Percentiles rank a stretch among this genome's conserved stretches.
These are phyloP conservation scores for Drosophila aff. DNA, from an alignment of 1,140 invertebrate genomes.

Conservation along the genomic window DNA sequence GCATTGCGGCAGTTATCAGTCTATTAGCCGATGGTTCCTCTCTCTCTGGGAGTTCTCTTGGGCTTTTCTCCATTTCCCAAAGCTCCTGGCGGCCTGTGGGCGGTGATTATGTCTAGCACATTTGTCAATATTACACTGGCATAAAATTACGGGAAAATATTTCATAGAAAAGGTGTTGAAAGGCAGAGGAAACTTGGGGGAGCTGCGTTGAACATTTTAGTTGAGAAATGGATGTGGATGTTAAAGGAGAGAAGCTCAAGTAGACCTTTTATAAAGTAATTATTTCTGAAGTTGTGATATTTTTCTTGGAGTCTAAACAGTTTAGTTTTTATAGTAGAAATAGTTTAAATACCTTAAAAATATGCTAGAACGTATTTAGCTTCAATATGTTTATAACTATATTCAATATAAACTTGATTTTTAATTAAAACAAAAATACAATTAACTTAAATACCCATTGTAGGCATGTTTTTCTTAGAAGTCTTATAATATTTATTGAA, in stretches of 20 bases:
- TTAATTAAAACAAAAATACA: too few relatives aligned
- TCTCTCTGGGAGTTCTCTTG: constrained; percentile 8
- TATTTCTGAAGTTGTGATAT: background rate
- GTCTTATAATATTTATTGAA: too few relatives aligned
- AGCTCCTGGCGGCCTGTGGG: constrained; percentile 27
- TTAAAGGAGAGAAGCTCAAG: background rate
- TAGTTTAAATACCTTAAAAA: background rate
- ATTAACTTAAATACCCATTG: too few relatives aligned
- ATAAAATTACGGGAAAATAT: background rate
- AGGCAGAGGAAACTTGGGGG: background rate
- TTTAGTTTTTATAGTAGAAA: too few relatives aligned
- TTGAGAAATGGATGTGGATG: too few relatives aligned
- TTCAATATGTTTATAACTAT: too few relatives aligned
- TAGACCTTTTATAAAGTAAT: background rate
- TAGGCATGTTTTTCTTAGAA: too few relatives aligned
- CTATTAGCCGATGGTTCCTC: constrained; percentile 55
- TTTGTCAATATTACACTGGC: constrained; percentile 32
- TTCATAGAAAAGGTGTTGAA: background rate
- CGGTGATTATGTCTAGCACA: constrained; percentile 33
- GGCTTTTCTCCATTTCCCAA: background rate
- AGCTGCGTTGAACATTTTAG: background rate
- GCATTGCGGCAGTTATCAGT: constrained; percentile 77
- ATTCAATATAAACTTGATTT: too few relatives aligned
- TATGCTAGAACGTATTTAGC: background rate
- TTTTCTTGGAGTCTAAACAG: background rate